Evolutionary conservation across 2,113 vertebrate species (phyloP), one percentile per base, ranked within the genome.

Genomic region (Erythrocercus mccallii): DNA sequence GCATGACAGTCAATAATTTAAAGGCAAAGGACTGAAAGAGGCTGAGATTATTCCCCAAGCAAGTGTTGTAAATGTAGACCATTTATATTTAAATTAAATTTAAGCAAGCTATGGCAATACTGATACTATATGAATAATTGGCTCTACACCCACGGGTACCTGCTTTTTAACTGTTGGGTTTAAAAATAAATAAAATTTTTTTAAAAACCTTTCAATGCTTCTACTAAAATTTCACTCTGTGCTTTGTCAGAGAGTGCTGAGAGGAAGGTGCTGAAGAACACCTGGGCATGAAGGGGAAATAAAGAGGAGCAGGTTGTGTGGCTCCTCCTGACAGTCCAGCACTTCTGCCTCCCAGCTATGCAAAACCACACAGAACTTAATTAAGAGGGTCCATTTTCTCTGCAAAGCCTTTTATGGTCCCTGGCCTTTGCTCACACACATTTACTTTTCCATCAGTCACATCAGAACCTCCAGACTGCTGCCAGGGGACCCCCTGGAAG

Each of bases 371-470:
- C 40, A 51, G 47, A 83, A 80, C 62, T 93, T 96, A 91, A 96
- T 96, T 94, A 96, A 94, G 40, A 76, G 54, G 54, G 42, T 42
- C 83, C 78, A 91, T 89, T 94, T 96, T 62, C 83, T 81, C 83
- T 62, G 61, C 86, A 92, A 89, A 96, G 78, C 81, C 77, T 90
- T 95, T 94, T 93, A 84, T 30, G 5, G 73, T 64, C 70, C 28
- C 7, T 22, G 69, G 86, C 56, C 90, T 94, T 79, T 90, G 61
- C 94, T 95, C 92, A 85, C 44, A 94, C 68, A 87, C 58, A 82
- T 66, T 96, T 96, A 95, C 70, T 70, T 90, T 95, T 90, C 95
- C 96, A 85, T 85, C 88, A 96, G 94, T 92, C 94, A 78, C 92
- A 80, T 84, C 87, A 85, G 60, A 64, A 72, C 35, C 64, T 84